Evolutionary conservation across 2,888 invertebrate species (phyloP), one percentile per base, ranked within the genome.

Genomic region (Thera obeliscata): DNA sequence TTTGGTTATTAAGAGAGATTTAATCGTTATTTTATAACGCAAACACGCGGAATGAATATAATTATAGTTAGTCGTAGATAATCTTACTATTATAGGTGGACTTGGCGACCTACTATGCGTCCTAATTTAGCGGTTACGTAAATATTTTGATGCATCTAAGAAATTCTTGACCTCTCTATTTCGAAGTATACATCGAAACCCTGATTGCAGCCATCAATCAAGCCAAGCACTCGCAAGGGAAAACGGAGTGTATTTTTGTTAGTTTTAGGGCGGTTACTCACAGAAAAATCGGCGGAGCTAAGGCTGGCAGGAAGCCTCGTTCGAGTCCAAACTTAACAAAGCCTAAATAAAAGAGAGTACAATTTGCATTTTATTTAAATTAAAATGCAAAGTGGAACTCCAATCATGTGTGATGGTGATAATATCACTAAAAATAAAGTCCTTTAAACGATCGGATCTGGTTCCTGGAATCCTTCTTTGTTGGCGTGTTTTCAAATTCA

Each of bases 181-280:
- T 78, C 75, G 76, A 80, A 77, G 77, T 69, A 70, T 75, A 78
- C 79, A 81, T 78, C 77, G 41, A 78, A 83, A 82, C 83, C 81
- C 73, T 58, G 74, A 72, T 79, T 75, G 73, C 69, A 74, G 77
- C 78, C 83, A 86, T 86, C 84, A 82, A 86, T 86, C 85, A 85
- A 78, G 63, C 72, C 69, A 74, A 71, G 73, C 73, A 72, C 67
- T 61, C 70, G 61, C 64, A 50, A 50, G 62, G 67, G 61, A 71
- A 74, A 74, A 76, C 72, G 52, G 46, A 43, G 64, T 59, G 61
- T 78, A 81, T 82, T 81, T 82, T 82, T 84, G 78, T 81, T 81
- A 81, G 78, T 77, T 77, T 80, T 76, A 62, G 63, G 33, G 4
- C 3, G 38, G n/a, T 56, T 12, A 0, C 58, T n/a, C 56, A 56